These are phyloP conservation scores for Buathra laborator DNA, from an alignment of 2,888 invertebrate species.

Conservation along the genomic window DNA sequence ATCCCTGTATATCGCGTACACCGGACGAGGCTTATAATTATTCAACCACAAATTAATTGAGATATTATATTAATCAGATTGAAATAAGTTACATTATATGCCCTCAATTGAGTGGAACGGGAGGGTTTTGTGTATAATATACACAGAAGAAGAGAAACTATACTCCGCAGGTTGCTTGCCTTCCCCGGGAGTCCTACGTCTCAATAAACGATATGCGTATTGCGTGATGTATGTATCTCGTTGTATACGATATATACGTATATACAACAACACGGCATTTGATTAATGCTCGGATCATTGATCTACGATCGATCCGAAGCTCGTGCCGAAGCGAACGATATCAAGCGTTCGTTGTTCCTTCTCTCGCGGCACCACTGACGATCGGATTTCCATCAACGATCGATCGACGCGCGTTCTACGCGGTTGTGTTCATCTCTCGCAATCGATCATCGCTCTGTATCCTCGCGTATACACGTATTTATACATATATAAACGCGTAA, in stretches of 20 bases:
- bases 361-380: slow-evolving; percentile 39
- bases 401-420: slow-evolving; percentile 45
- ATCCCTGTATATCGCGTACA: not conserved
- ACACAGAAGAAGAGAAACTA: slow-evolving; percentile 21
- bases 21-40: not conserved
- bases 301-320: slow-evolving; percentile 69
- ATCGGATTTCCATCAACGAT: slow-evolving; percentile 59
- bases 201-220: slow-evolving; percentile 47
- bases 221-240: slow-evolving; percentile 31
- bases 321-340: slow-evolving; percentile 41
- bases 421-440: slow-evolving; percentile 37
- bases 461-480: not conserved
- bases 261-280: slow-evolving; percentile 28
- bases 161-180: slow-evolving; percentile 11
- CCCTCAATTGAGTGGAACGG: not conserved
- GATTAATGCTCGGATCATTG: slow-evolving; percentile 69
- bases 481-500: not conserved
- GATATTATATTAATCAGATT: slow-evolving; percentile 26
- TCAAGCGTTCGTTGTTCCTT: slow-evolving; percentile 41
- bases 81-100: slow-evolving; percentile 6
- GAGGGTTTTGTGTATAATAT: not conserved
- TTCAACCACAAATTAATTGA: slow-evolving; percentile 44
- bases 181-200: slow-evolving; percentile 36
- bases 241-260: slow-evolving; percentile 33
- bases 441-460: slow-evolving; percentile 38